Base-by-base conservation (phyloP, 2,113 vertebrate species). In the Lycocorax pyrrhopterus region DNA sequence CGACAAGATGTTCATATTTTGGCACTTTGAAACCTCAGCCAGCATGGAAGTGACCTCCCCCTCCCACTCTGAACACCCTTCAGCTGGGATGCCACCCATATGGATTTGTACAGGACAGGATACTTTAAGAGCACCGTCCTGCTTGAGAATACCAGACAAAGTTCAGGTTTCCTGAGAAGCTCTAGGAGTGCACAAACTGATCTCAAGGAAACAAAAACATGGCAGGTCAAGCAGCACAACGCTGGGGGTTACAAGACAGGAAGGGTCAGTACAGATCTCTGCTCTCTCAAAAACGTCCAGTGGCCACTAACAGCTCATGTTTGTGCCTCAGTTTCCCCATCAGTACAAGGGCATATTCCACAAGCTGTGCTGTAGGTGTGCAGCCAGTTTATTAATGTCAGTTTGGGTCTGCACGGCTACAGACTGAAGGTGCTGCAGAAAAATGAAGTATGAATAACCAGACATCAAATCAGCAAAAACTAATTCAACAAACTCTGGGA, bases 1-100 rank as follows among this genome's bases (percentile, higher is more conserved):
- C 0, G 44, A 93, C 89, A 94, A 97, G 82, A 94, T 7, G 14
- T 89, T 89, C 81, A 16, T 87, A 95, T 93, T 95, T 94, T 95
- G 88, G 93, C 91, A 69, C 84, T 51, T 35, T 47, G 68, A 95
- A 89, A 60, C 30, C 78, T 71, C 94, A 84, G 60, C 56, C 62
- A 46, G 76, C 18, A 22, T 39, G 59, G 53, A 93, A 93, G 46
- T 1, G 22, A 74, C 71, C 85, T 76, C 76, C 68, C 39, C n/a
- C n/a, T 27, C 64, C 46, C 9, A 23, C 41, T 41, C 37, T 6
- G 51, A 91, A 89, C 72, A 79, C 66, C 87, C 82, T 84, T 47
- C 83, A 88, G 52, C 23, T 43, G 37, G 60, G 69, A 84, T 92
- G 68, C 90, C 95, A 91, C 81, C 84, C 90, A 90, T 64, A 68